Base-by-base conservation (phyloP, 2,797 vertebrate species). In the Trachops cirrhosus region DNA sequence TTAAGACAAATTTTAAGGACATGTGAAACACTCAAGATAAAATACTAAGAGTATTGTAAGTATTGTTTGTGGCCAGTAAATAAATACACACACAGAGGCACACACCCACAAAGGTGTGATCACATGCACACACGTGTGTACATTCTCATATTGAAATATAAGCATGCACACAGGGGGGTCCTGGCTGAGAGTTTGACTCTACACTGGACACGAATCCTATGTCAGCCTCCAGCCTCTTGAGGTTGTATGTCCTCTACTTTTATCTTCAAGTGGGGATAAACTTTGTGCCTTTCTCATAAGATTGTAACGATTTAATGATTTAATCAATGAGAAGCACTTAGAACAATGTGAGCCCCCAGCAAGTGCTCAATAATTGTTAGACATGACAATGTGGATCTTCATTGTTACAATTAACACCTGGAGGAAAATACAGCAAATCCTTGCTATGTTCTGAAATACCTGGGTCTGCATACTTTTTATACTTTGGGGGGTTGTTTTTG, bases 1-100 rank as follows among this genome's bases (percentile, higher is more conserved):
- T 57, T 41, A 91, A 75, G 6, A 87, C 22, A 77, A 90, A 91
- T 37, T 67, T 39, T 57, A 85, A 75, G 44, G 48, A 41, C 11
- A 34, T 6, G 29, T 70, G 18, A 84, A 62, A 48, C 18, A 39
- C 19, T 80, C n/a, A 92, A 62, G 57, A 34, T 50, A 39, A 4
- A 85, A 54, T n/a, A 70, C 14, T 22, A 79, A 57, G n/a, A 26
- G 7, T 21, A 44, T 3, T 4, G 1, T 15, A 4, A 87, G 57
- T 59, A 59, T 59, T 59, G 11, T 32, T 62, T n/a, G 10, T 24
- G 32, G 41, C 32, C 70, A 7, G 46, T 64, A 46, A 85, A 59
- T 50, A 62, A 77, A 5, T 9, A 22, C 4, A 14, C 1, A 32
- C 5, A 9, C 19, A 78, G 9, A 82, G 0, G 5, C 22, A 0